A percentile compares a stretch with the other conserved stretches of the same genome.
Evolutionary conservation across 2,113 vertebrate species (phyloP).

Genomic region (Cottus gobio): DNA sequence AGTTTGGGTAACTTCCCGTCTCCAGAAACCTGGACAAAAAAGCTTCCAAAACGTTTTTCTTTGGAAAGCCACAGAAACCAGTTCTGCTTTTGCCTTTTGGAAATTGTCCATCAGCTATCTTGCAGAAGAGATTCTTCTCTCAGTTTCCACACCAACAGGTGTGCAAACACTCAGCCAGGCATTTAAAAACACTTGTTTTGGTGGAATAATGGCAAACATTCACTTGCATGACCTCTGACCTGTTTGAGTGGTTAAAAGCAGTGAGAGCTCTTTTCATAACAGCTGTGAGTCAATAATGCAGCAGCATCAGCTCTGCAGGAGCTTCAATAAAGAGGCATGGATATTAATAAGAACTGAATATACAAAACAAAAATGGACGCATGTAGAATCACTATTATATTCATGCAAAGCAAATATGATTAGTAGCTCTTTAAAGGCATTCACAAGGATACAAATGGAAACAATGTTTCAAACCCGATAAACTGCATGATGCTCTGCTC

Average conservation of each 20-base stretch:
- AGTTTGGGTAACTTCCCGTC: slow-evolving; percentile 29
- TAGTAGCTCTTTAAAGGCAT: not conserved
- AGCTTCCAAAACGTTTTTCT: slow-evolving; percentile 41
- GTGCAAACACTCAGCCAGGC: not conserved
- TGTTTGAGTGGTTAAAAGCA: not conserved
- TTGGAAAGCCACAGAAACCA: slow-evolving; percentile 27
- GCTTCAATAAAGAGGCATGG: not conserved
- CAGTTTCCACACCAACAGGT: not conserved
- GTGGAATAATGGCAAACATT: not conserved
- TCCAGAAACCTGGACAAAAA: slow-evolving; percentile 5
- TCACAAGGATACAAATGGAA: not conserved
- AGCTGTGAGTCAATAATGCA: not conserved
- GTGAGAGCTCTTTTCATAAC: not conserved
- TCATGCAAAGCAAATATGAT: too few relatives aligned
- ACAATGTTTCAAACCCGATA: not conserved
- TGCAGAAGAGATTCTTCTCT: not conserved
- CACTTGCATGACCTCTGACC: not conserved
- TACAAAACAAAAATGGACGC: too few relatives aligned
- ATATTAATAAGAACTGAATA: not conserved
- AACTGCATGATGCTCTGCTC: too few relatives aligned
- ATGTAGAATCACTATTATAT: not conserved
- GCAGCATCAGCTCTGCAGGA: not conserved
- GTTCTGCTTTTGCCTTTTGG: slow-evolving; percentile 16
- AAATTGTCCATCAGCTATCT: slow-evolving; percentile 2
- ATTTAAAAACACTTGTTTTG: slow-evolving; percentile 6